These are phyloP conservation scores for Drosophila melanica DNA, from an alignment of 1,140 invertebrate species.

Conservation along the genomic window DNA sequence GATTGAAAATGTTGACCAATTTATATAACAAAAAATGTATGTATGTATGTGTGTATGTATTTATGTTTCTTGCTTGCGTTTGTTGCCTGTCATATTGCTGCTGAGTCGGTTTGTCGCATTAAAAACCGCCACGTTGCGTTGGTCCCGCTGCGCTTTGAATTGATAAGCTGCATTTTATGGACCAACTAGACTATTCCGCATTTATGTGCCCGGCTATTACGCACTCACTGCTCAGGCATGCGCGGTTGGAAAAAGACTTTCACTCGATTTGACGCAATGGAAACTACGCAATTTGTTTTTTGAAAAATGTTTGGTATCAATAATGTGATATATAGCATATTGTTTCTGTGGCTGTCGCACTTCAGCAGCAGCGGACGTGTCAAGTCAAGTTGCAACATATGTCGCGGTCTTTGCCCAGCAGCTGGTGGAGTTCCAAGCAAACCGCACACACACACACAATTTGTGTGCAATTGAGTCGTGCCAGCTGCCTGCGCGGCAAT, in stretches of 20 bases:
- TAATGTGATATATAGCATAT: conserved; percentile 69
- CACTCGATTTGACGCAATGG: conserved; percentile 39
- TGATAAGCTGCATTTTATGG: conserved; percentile 74
- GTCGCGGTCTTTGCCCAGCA: conserved; percentile 1
- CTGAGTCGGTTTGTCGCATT: neutral
- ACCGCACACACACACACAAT: too few species aligned
- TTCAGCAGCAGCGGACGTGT: conserved; percentile 8
- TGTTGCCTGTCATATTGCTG: conserved; percentile 38
- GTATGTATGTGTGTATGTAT: neutral
- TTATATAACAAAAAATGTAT: conserved; percentile 9
- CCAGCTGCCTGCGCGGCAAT: too few species aligned
- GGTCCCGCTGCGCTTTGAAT: conserved; percentile 51
- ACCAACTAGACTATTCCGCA: conserved; percentile 70
- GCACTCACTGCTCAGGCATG: conserved; percentile 45
- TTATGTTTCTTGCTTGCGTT: conserved; percentile 4
- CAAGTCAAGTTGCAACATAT: conserved; percentile 40
- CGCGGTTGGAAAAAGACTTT: conserved; percentile 57
- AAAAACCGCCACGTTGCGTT: conserved; percentile 9
- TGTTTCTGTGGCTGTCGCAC: conserved; percentile 38
- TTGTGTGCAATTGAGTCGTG: too few species aligned
- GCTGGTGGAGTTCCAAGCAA: neutral
- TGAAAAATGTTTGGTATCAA: conserved; percentile 36
- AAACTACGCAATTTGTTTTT: conserved; percentile 59
- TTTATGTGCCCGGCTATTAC: conserved; percentile 71
- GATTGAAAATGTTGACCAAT: conserved; percentile 10